A percentile compares a stretch with the other conserved stretches of the same genome.
These are phyloP conservation scores for Parnassius smintheus DNA, from an alignment of 2,888 invertebrate species.

Conservation along the genomic window DNA sequence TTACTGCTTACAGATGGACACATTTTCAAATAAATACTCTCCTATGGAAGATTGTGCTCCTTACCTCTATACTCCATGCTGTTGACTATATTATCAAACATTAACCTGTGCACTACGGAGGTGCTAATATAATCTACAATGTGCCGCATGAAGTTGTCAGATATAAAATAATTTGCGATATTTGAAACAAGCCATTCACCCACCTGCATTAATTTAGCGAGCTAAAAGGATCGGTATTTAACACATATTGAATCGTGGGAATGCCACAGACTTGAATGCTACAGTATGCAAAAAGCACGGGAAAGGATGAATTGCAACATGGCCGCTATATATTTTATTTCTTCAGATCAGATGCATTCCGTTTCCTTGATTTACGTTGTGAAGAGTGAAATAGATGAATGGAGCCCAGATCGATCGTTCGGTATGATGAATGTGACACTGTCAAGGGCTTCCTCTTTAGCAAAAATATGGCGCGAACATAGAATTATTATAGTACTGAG, in stretches of 20 bases:
- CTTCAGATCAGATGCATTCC: conserved; percentile 28
- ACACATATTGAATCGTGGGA: conserved; percentile 43
- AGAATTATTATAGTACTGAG: too few relatives aligned
- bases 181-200: conserved; percentile 25
- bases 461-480: too few relatives aligned
- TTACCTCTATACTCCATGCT: too few relatives aligned
- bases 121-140: too few relatives aligned
- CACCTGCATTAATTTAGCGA: conserved; percentile 30
- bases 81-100: too few relatives aligned
- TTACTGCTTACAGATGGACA: too few relatives aligned
- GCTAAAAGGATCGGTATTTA: conserved; percentile 18
- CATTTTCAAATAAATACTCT: too few relatives aligned
- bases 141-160: not conserved
- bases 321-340: conserved; percentile 48
- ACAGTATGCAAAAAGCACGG: conserved; percentile 56
- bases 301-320: conserved; percentile 50
- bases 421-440: conserved; percentile 10
- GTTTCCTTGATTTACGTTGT: conserved; percentile 29
- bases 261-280: conserved; percentile 37
- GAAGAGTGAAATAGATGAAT: conserved; percentile 21
- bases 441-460: conserved; percentile 10
- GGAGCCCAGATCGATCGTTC: conserved; percentile 5
- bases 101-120: too few relatives aligned
- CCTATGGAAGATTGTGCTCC: too few relatives aligned
- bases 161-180: conserved; percentile 12